phyloP scores from a whole-genome alignment of 2,888 invertebrate genomes.

The Aleiodes testaceus region DNA sequence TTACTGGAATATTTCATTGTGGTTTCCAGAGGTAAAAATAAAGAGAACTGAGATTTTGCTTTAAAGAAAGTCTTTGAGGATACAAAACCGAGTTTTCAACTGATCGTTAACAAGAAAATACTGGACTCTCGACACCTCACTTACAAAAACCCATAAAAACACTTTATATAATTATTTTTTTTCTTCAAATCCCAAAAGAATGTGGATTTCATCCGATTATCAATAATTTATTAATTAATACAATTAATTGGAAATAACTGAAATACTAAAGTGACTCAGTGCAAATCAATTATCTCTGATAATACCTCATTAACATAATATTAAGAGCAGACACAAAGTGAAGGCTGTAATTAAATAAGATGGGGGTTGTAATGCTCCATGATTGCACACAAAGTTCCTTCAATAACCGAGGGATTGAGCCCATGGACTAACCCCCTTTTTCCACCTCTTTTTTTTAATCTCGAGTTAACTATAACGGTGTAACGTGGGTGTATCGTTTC shows the following conservation, averaged over 20 bases:
- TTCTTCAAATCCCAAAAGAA: not conserved
- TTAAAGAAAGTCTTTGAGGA: not conserved
- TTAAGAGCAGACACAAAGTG: constrained; percentile 22
- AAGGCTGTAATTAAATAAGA: constrained; percentile 6
- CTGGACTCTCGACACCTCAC: constrained; percentile 13
- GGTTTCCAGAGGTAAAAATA: not conserved
- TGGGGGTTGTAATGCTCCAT: constrained; percentile 17
- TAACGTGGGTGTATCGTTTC: constrained; percentile 33
- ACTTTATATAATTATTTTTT: not conserved
- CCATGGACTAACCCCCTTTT: constrained; percentile 2
- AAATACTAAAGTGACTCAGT: no score
- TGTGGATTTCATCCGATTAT: not conserved
- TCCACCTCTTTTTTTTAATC: not conserved
- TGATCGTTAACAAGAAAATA: constrained; percentile 26
- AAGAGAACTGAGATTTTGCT: constrained; percentile 3
- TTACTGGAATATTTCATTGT: constrained; percentile 64
- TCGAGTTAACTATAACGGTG: constrained; percentile 26
- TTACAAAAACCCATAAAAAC: not conserved
- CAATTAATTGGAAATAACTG: no score
- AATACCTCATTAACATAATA: not conserved
- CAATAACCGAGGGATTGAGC: constrained; percentile 29
- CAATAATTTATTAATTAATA: no score
- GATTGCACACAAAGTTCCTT: constrained; percentile 8
- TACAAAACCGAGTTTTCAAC: not conserved
- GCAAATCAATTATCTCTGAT: not conserved